A percentile compares a stretch with the other conserved stretches of the same genome.
These are phyloP conservation scores for Pyrrhosoma nymphula DNA, from an alignment of 2,888 invertebrate genomes.

Conservation along the genomic window DNA sequence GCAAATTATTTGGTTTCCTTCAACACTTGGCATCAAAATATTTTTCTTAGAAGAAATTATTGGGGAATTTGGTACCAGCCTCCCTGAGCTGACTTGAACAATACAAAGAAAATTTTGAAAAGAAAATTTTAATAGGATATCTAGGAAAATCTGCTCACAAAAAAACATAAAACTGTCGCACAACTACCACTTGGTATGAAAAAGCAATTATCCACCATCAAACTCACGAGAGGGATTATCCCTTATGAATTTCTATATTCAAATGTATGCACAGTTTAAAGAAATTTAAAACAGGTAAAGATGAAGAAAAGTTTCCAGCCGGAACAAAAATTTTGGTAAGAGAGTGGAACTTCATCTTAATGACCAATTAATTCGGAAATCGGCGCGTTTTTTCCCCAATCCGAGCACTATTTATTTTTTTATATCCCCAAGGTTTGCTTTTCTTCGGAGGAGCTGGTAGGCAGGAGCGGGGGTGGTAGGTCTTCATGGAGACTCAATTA, in stretches of 20 bases:
- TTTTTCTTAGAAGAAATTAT: too few species aligned
- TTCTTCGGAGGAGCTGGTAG: conserved; percentile 5
- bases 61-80: too few species aligned
- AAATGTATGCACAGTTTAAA: not conserved
- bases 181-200: not conserved
- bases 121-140: not conserved
- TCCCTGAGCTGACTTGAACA: too few species aligned
- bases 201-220: not conserved
- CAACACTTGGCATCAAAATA: too few species aligned
- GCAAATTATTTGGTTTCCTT: too few species aligned
- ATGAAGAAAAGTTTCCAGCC: not conserved
- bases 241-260: not conserved
- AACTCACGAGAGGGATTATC: not conserved
- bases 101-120: not conserved
- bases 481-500: conserved; percentile 30
- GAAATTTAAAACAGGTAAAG: not conserved
- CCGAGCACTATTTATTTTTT: conserved; percentile 13
- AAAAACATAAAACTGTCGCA: not conserved
- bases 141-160: not conserved
- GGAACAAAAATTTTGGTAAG: not conserved
- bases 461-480: not conserved
- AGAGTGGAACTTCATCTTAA: conserved; percentile 14
- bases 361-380: conserved; percentile 29
- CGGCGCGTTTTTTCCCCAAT: conserved; percentile 12
- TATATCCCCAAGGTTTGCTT: not conserved